Base-by-base conservation (phyloP, 2,888 invertebrate species). In the Esperia sulphurella region DNA sequence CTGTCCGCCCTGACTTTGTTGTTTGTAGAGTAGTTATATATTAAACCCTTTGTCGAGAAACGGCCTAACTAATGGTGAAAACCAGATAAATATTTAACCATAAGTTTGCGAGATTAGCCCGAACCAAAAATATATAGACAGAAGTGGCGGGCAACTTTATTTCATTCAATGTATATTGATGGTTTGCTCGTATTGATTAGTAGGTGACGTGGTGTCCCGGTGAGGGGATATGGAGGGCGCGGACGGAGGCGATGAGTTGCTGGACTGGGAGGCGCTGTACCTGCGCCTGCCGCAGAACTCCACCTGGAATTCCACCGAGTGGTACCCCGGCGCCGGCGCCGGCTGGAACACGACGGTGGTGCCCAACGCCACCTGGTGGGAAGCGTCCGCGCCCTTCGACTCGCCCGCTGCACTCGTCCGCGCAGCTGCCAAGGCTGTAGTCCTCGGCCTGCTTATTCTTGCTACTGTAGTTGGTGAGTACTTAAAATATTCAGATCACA, bases 401-500 rank as follows among this genome's bases (percentile, higher is more conserved):
- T 73, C 86, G 51, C 78, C 91, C 45, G 83, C 91, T 52, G 89
- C 90, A 52, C 85, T 94, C 63, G 79, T 92, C 53, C 91, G 92
- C 53, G 92, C 92, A 71, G 92, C 94, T 49, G 87, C 82, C 59
- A 92, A 91, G 59, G 92, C 92, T 30, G 75, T 92, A 46, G 68
- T 91, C 35, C 83, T 92, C 55, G 92, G 92, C 53, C 77, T 92
- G 61, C 90, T 92, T 54, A 92, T 92, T 59, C 76, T 92, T 59
- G 91, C 92, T 49, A 92, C 92, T 58, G 91, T 92, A 60, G 91
- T 92, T 66, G 92, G 92, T 92, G 72, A 88, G 63, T 10, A 31
- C 31, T 7, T 9, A 10, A 1, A 2, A 31, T 31, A 31, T 31
- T 30, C 30, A 30, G 8, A 8, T 5, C 30, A 10, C 31, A 1